phyloP scores from a whole-genome alignment of 2,797 vertebrate genomes.

The Hypotaenidia okinawae region DNA sequence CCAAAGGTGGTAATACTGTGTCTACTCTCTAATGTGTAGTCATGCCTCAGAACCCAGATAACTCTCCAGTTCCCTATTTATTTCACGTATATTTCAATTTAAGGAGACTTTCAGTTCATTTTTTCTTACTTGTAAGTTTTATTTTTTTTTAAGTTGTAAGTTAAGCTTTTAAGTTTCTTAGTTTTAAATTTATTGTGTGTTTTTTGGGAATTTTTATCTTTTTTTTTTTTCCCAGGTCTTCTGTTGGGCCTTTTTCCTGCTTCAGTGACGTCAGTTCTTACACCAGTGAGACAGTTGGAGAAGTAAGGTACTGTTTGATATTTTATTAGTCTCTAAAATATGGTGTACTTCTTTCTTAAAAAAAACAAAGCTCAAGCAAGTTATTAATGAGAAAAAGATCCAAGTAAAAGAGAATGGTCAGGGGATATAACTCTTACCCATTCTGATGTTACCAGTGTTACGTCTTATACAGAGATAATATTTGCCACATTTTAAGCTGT shows the following conservation, averaged over 20 bases:
- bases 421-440: neutral
- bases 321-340: neutral
- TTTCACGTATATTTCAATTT: neutral
- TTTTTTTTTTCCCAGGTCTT: neutral
- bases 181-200: neutral
- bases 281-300: neutral
- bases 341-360: neutral
- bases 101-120: neutral
- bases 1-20: neutral
- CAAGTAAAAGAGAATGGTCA: neutral
- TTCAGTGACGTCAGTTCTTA: neutral
- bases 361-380: neutral
- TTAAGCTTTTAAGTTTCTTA: too few relatives aligned
- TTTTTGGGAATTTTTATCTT: neutral
- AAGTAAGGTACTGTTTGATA: neutral
- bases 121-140: neutral
- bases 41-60: neutral
- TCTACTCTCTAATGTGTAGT: neutral
- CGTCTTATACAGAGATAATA: neutral
- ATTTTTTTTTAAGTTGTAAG: too few relatives aligned
- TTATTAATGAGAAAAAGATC: neutral
- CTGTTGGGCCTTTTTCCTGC: neutral
- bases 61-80: neutral
- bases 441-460: neutral
- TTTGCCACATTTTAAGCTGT: neutral